Evolutionary conservation across 2,113 vertebrate genomes (phyloP).

Genomic region (Anas platyrhynchos): DNA sequence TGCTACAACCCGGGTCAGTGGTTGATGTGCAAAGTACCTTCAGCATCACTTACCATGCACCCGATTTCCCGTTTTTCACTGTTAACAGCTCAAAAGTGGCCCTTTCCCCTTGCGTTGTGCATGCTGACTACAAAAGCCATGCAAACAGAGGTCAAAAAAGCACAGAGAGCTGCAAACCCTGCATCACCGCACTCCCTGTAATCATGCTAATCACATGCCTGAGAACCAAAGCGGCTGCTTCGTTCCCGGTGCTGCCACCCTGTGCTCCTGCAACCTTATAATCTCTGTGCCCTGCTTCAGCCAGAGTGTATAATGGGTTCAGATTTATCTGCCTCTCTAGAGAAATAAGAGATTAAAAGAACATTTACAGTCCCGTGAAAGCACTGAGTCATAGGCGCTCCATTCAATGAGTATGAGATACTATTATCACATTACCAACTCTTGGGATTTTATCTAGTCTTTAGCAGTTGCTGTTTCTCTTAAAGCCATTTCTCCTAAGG

Average conservation of each 20-base stretch:
- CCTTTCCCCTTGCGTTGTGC: fast-evolving
- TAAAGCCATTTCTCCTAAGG: background rate
- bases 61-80: background rate
- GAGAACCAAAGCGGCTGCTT: background rate
- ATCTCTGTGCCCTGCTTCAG: constrained; percentile 1
- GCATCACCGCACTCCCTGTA: background rate
- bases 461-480: background rate
- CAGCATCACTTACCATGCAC: fast-evolving
- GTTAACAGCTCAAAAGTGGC: background rate
- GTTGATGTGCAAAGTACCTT: background rate
- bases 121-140: fast-evolving
- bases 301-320: background rate
- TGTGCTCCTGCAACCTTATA: background rate
- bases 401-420: constrained; percentile 5
- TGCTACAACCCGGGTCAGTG: background rate
- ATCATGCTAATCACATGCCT: fast-evolving
- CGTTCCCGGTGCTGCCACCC: background rate
- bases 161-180: fast-evolving
- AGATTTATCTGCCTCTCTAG: constrained; percentile 53
- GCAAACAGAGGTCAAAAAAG: background rate
- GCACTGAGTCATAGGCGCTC: background rate
- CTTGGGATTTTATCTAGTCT: constrained; percentile 15
- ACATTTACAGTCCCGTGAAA: constrained; percentile 18
- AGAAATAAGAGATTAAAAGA: constrained; percentile 57
- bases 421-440: constrained; percentile 21